phyloP scores from a whole-genome alignment of 2,888 invertebrate species.

The Trachelus tabidus region DNA sequence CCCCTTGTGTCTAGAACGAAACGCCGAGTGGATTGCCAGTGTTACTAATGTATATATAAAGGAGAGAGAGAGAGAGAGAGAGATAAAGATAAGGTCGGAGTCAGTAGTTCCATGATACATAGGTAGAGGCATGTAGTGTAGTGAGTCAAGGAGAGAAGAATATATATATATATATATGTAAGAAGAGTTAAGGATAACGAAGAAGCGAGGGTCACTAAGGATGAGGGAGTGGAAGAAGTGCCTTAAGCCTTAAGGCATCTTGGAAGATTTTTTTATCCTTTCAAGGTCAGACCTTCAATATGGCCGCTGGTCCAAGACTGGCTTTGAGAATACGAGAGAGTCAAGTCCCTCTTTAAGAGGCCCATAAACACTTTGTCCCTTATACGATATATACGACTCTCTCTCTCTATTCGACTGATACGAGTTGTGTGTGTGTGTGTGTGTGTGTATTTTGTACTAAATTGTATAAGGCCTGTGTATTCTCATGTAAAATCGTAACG shows the following conservation, averaged over 20 bases:
- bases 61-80: constrained; percentile 8
- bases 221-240: neutral
- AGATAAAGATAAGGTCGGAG: constrained; percentile 13
- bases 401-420: neutral
- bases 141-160: constrained; percentile 28
- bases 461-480: neutral
- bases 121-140: constrained; percentile 19
- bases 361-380: constrained; percentile 44
- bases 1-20: constrained; percentile 9
- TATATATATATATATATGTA: neutral
- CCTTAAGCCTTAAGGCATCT: constrained; percentile 36
- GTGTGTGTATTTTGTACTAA: neutral
- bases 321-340: constrained; percentile 32
- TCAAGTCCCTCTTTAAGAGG: constrained; percentile 41
- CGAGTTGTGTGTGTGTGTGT: neutral
- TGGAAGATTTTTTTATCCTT: constrained; percentile 54
- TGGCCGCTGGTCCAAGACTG: constrained; percentile 57
- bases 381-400: neutral
- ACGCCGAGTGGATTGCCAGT: neutral
- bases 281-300: constrained; percentile 58
- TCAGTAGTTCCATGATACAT: constrained; percentile 2
- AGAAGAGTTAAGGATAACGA: constrained; percentile 15
- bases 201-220: constrained; percentile 24
- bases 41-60: neutral
- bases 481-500: neutral